Percentiles rank a stretch among this genome's conserved stretches.
Conservation (phyloP, 2,797 vertebrate genomes). For the Premnoplex brunnescens region DNA sequence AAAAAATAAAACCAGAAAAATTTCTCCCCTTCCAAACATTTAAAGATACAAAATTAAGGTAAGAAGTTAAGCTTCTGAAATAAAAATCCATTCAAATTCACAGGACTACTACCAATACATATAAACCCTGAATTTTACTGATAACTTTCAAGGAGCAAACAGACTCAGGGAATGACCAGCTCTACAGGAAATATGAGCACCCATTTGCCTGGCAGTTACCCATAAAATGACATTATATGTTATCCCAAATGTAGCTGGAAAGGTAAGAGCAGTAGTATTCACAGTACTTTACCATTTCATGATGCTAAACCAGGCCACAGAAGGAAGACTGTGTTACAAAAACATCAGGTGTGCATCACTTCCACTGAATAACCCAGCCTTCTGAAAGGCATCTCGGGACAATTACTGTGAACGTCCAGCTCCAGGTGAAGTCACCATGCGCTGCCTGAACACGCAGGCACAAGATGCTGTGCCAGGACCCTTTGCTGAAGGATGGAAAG, state of each 20-base stretch:
- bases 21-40: accelerated
- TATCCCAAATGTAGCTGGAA: not conserved
- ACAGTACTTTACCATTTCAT: not conserved
- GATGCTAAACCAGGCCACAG: not conserved
- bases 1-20: not conserved
- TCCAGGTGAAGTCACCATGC: accelerated
- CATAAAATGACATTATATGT: not conserved
- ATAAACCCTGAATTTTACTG: not conserved
- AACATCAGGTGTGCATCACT: accelerated
- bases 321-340: not conserved
- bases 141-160: not conserved
- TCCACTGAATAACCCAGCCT: accelerated
- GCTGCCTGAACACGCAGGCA: not conserved
- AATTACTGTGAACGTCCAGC: not conserved
- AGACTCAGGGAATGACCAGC: not conserved
- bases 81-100: not conserved
- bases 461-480: not conserved
- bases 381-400: not conserved
- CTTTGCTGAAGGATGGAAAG: not conserved
- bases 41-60: not conserved
- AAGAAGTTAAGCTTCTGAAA: not conserved
- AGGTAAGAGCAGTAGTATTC: not conserved
- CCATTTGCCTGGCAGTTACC: not conserved
- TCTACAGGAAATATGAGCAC: not conserved
- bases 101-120: not conserved